These are phyloP conservation scores for Prolemur simus DNA, from an alignment of 2,113 vertebrate species.

Conservation along the genomic window DNA sequence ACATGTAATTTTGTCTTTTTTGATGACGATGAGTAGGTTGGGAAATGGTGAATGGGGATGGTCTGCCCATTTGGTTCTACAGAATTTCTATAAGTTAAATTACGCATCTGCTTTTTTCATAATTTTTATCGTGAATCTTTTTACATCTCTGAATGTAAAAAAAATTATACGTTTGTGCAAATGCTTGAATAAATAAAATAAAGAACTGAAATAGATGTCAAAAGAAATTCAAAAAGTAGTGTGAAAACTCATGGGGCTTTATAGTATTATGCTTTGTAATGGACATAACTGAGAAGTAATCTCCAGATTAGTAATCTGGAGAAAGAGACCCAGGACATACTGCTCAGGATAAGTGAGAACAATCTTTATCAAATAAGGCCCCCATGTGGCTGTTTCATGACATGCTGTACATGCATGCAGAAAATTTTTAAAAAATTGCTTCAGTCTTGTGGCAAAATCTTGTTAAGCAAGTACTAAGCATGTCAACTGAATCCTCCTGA, in stretches of 20 bases:
- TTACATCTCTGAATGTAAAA: not conserved
- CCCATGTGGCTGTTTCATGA: conserved; percentile 49
- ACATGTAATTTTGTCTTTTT: conserved; percentile 42
- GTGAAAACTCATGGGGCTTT: not conserved
- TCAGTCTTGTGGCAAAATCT: not conserved
- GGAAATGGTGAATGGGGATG: not conserved
- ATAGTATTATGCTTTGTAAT: not conserved
- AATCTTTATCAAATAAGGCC: conserved; percentile 49
- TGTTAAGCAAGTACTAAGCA: not conserved
- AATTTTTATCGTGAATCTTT: conserved; percentile 8
- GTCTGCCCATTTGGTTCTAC: not conserved
- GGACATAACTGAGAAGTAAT: not conserved
- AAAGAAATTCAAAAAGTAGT: conserved; percentile 18
- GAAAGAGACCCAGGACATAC: not conserved
- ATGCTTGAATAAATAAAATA: not conserved
- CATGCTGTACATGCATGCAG: rapidly evolving
- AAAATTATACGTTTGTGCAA: not conserved
- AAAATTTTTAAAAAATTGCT: not conserved
- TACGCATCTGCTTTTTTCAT: not conserved
- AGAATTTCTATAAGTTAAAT: not conserved
- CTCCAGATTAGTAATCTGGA: not conserved
- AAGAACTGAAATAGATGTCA: not conserved
- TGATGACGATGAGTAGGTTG: not conserved
- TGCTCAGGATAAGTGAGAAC: not conserved
- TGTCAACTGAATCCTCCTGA: not conserved